Evolutionary conservation across 2,888 invertebrate genomes (phyloP), one percentile per base, ranked within the genome.

Genomic region (Hydropsyche betteni): DNA sequence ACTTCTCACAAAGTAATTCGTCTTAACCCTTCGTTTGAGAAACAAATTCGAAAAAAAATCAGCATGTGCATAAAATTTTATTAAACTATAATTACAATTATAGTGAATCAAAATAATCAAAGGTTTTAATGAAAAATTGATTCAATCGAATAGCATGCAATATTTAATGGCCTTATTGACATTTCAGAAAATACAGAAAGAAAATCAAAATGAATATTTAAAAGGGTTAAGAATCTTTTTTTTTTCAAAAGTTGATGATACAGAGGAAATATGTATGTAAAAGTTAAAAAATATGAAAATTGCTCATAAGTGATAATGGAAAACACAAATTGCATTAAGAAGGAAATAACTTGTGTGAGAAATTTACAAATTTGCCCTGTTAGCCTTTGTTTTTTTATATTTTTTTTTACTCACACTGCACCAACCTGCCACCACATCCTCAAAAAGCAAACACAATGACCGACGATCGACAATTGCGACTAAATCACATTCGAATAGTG

Each of bases 321-420:
- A n/a, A 64, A 64, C 64, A 64, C 64, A 64, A 64, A 64, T 64
- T n/a, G 64, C 64, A 36, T 64, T 34, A 36, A 64, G 64, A 34
- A 64, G 34, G 36, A 34, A 36, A 64, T 33, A 34, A 64, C 36
- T 64, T 14, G 61, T 72, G 72, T 72, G 72, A 72, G 70, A 69
- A 74, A 52, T 52, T 55, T 73, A 77, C 74, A 77, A 75, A 68
- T 79, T 79, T 79, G 79, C 79, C 79, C 79, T 77, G 79, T 77
- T 76, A 78, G 77, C 77, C 52, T 38, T 72, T 44, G 2, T 24
- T 24, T 24, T n/a, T 24, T 51, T 51, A 12, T 51, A 51, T 55
- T 12, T n/a, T 55, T 53, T 8, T 36, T 64, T 55, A 69, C 74
- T 70, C 79, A 52, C 79, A 76, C 79, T 79, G 79, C 79, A 79